Base-by-base conservation (phyloP, 2,113 vertebrate genomes). In the Nycticorax nycticorax region DNA sequence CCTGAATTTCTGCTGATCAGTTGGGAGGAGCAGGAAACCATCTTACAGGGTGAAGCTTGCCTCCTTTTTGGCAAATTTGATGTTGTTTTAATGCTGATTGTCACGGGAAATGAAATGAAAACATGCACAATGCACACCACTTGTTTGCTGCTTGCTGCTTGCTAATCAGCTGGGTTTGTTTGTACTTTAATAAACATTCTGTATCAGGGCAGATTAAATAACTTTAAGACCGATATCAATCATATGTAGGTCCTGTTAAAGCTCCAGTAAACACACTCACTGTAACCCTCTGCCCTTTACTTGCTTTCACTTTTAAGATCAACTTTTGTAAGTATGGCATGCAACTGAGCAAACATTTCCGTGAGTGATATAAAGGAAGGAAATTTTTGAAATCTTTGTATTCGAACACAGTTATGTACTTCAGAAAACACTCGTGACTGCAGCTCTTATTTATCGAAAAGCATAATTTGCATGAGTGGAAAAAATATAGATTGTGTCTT, bases 11-110 rank as follows among this genome's bases (percentile, higher is more conserved):
- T 74, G 77, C 91, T 72, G 73, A 88, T 86, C 69, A 43, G 84
- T 45, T 97, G 78, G 67, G 63, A 57, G 32, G 17, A 48, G 24
- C 1, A 1, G 14, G 12, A 8, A 59, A 62, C 18, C 39, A 39
- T 60, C 37, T 69, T 59, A 41, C 14, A 69, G 72, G 47, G 55
- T 57, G 35, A 90, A 83, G 21, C 57, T 92, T 8, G 9, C 96
- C 85, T 96, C 69, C 92, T 95, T 75, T 75, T 96, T 57, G 87
- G 85, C 82, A 97, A 90, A 94, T 91, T 90, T 94, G 77, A 86
- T 88, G 78, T 83, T 66, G 60, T 94, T 95, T 87, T 95, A 93
- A 85, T 82, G 80, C 78, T 71, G 96, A 92, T 71, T 87, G 59
- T 82, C 71, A 93, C 62, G 81, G 92, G 94, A 97, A 93, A 92